These are phyloP conservation scores for Mactra quadrangularis DNA, from an alignment of 1,140 invertebrate species.

Conservation along the genomic window DNA sequence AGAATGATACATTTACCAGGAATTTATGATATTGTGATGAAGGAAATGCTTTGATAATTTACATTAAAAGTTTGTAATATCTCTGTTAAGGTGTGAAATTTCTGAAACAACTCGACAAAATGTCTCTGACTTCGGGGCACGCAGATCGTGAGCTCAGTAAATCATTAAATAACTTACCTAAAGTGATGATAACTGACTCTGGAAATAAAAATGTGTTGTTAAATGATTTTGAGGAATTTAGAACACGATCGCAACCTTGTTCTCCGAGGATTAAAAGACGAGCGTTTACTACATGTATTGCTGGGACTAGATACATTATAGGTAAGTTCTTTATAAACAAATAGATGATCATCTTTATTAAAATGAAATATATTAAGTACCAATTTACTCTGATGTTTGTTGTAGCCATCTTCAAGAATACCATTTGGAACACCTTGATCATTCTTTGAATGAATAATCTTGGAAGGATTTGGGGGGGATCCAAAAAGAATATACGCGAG, in stretches of 20 bases:
- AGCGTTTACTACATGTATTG: slow-evolving; percentile 73
- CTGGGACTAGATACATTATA: slow-evolving; percentile 74
- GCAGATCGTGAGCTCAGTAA: slow-evolving; percentile 53
- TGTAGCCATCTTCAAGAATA: no score
- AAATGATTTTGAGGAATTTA: slow-evolving; percentile 12
- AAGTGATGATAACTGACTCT: slow-evolving; percentile 70
- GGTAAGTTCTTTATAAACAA: slow-evolving; percentile 58
- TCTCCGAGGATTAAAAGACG: slow-evolving; percentile 67
- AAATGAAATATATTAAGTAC: neutral
- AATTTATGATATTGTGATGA: no score
- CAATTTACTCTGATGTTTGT: neutral
- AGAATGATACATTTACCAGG: no score
- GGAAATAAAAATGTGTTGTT: slow-evolving; percentile 29
- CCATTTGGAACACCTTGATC: no score
- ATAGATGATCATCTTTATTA: no score
- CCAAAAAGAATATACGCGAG: no score
- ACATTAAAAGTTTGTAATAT: no score
- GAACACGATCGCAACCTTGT: slow-evolving; percentile 67
- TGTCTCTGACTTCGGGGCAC: neutral
- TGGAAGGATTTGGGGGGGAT: no score
- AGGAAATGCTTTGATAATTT: no score
- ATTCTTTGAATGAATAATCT: no score
- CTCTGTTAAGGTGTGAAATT: no score
- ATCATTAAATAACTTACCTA: slow-evolving; percentile 69
- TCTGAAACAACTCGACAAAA: no score